Evolutionary conservation across 2,797 vertebrate genomes (phyloP).

Genomic region (Pagetopsis macropterus): DNA sequence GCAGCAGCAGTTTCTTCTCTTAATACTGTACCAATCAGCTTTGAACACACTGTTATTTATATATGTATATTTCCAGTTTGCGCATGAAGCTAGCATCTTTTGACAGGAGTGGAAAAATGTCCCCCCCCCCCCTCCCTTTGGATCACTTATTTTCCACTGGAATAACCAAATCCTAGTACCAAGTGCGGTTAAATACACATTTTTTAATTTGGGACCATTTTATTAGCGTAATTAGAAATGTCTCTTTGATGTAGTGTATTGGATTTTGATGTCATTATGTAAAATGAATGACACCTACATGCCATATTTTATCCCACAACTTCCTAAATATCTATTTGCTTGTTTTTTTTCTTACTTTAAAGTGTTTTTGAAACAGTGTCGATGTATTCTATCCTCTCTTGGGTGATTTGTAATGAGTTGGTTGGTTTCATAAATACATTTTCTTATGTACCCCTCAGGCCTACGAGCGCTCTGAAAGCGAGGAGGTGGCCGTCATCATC

Average conservation of each 20-base stretch:
- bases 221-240: neutral
- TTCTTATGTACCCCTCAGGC: slow-evolving; percentile 80
- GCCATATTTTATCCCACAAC: neutral
- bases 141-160: neutral
- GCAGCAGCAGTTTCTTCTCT: slow-evolving; percentile 28
- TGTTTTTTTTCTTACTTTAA: neutral
- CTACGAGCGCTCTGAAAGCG: slow-evolving; percentile 93
- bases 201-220: neutral
- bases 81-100: neutral
- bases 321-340: neutral
- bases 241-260: too few relatives aligned
- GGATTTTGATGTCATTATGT: too few relatives aligned
- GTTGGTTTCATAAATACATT: slow-evolving; percentile 23
- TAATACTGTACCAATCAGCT: slow-evolving; percentile 26
- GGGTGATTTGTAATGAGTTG: neutral
- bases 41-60: slow-evolving; percentile 11
- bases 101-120: neutral
- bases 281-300: too few relatives aligned
- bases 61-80: slow-evolving; percentile 17
- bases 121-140: neutral
- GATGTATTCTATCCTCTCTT: neutral
- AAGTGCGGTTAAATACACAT: neutral
- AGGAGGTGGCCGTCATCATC: slow-evolving; percentile 91
- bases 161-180: neutral
- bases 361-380: neutral